Conservation (phyloP, 2,113 vertebrate species). For the Psephotus haematonotus region DNA sequence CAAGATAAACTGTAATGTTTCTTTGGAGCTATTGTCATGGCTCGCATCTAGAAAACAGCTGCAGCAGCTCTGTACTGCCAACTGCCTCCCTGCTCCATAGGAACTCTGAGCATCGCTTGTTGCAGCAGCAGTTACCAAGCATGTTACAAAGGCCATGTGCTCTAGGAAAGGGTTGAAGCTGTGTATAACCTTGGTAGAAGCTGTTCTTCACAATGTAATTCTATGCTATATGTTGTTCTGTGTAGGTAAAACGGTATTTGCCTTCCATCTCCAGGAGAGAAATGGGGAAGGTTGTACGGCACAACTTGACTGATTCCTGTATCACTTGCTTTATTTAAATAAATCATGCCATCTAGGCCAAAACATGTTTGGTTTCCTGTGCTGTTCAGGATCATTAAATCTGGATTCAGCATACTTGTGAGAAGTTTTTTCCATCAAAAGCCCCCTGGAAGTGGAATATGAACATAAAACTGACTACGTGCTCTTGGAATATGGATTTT, state of each 20-base stretch:
- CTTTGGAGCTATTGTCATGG: background rate
- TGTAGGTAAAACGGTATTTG: background rate
- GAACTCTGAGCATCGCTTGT: background rate
- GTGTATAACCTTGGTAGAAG: background rate
- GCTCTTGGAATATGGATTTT: background rate
- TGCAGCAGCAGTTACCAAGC: background rate
- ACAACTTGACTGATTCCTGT: background rate
- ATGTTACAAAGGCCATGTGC: background rate
- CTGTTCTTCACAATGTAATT: background rate
- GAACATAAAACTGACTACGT: background rate
- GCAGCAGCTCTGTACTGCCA: background rate
- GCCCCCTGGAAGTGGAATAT: background rate
- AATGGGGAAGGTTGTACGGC: accelerated
- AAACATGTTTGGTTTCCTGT: background rate
- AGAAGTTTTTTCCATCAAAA: background rate
- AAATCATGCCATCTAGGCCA: background rate
- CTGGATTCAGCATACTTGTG: background rate
- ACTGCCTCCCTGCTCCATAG: accelerated
- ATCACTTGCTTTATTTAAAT: background rate
- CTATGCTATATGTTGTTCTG: background rate
- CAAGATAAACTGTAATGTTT: background rate
- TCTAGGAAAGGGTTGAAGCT: background rate
- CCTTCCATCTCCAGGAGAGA: background rate
- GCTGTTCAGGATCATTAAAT: background rate
- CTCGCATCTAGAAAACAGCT: background rate